Base-by-base conservation (phyloP, 2,113 vertebrate species). In the Myrmophylax atrothorax region DNA sequence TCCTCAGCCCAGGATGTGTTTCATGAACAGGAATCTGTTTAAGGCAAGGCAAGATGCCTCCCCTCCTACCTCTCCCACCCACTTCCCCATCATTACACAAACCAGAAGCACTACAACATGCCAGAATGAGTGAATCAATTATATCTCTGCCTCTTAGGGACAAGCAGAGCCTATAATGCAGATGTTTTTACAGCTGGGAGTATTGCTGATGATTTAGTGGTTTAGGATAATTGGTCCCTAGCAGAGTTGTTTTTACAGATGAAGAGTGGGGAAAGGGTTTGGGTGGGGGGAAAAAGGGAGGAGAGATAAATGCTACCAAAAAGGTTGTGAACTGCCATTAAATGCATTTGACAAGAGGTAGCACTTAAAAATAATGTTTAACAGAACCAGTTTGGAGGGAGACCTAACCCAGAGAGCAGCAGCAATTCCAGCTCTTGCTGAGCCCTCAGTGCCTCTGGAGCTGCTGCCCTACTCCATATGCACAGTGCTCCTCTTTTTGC, bases 121-220 rank as follows among this genome's bases (percentile, higher is more conserved):
- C 82, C 88, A 81, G 90, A 84, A 96, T 49, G 68, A 94, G 46
- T 70, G 64, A 96, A 83, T 93, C 93, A 85, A 78, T 95, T 88
- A 56, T 50, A 86, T 88, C 63, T 90, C 90, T 70, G 87, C n/a
- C 85, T 95, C 92, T 53, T 23, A 95, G 83, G 90, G 87, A 90
- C 83, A 52, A 75, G 31, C 90, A 84, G 64, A 90, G 93, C 40
- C 83, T 33, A 63, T 81, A 93, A 70, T 92, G 95, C 96, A 97
- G 94, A 94, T 96, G 94, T 96, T 97, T 95, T 89, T 95, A 94
- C 96, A 96, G 96, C 92, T 96, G 96, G 89, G 85, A 93, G 28
- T 52, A 49, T 52, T 75, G 60, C 52, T 90, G 85, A 52, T 90
- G 83, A 75, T 92, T 93, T 92, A 89, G 90, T 93, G 72, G 68